phyloP scores from a whole-genome alignment of 2,888 invertebrate genomes.

The Podabrus alpinus region DNA sequence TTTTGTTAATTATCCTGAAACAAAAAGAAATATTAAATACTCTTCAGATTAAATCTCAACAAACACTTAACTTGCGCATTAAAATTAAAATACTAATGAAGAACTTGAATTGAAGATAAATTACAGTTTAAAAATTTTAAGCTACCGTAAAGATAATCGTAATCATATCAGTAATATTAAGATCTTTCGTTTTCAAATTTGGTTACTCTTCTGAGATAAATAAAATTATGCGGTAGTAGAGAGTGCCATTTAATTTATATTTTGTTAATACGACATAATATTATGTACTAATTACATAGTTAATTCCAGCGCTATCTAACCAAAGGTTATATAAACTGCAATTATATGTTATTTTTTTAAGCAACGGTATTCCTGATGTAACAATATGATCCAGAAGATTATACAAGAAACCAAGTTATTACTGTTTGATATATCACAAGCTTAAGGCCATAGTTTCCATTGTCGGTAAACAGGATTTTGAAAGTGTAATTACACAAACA shows the following conservation, averaged over 20 bases:
- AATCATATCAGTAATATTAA: neutral
- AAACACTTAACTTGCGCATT: neutral
- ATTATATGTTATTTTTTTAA: too few species aligned
- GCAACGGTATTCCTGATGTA: too few species aligned
- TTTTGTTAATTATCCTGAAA: conserved; percentile 41
- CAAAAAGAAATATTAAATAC: conserved; percentile 28
- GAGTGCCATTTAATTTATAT: too few species aligned
- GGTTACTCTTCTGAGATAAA: neutral
- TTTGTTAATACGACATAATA: neutral
- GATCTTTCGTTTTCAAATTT: neutral
- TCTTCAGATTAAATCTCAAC: neutral
- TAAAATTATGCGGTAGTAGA: neutral
- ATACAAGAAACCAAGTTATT: too few species aligned
- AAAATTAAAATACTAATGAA: neutral
- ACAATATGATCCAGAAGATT: too few species aligned
- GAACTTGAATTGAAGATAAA: neutral
- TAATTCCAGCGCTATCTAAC: too few species aligned
- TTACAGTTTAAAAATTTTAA: neutral
- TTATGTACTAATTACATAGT: too few species aligned
- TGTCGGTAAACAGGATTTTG: too few species aligned
- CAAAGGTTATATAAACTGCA: too few species aligned
- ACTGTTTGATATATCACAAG: too few species aligned
- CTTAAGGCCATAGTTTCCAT: too few species aligned
- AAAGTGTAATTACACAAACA: too few species aligned
- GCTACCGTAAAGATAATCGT: neutral